Percentiles rank a stretch among this genome's conserved stretches.
Evolutionary conservation across 35 echinoderm and acorn worm genomes (phyloP).

Genomic region (Apostichopus japonicus): DNA sequence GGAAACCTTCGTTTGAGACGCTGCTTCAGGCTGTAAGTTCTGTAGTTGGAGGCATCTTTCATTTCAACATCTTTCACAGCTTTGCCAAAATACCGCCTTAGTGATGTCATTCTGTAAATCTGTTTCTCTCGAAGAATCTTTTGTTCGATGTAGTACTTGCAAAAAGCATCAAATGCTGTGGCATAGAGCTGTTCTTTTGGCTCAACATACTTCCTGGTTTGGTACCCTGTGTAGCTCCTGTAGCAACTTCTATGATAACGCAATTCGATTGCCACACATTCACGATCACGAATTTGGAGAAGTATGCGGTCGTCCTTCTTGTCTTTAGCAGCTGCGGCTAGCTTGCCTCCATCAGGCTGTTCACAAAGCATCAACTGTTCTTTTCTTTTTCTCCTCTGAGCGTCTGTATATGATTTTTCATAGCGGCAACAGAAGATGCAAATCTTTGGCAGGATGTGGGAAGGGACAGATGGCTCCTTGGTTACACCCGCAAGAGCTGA

Average conservation of each 20-base stretch:
- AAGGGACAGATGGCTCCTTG: too few relatives aligned
- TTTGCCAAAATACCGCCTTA: slow-evolving; percentile 37
- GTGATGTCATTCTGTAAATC: not conserved
- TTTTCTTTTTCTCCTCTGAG: too few relatives aligned
- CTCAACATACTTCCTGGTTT: not conserved
- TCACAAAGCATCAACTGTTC: not conserved
- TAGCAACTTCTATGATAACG: slow-evolving; percentile 44
- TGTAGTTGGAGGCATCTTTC: slow-evolving; percentile 18
- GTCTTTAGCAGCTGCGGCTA: not conserved
- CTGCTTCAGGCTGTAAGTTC: slow-evolving; percentile 14
- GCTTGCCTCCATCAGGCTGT: slow-evolving; percentile 16
- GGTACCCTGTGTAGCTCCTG: slow-evolving; percentile 39
- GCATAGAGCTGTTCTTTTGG: slow-evolving; percentile 6
- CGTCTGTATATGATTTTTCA: too few relatives aligned
- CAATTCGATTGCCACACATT: slow-evolving; percentile 63
- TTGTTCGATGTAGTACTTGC: slow-evolving; percentile 18
- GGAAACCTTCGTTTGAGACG: not conserved
- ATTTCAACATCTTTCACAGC: slow-evolving; percentile 22
- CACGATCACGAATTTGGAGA: slow-evolving; percentile 12
- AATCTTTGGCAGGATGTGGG: too few relatives aligned
- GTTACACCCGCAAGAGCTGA: too few relatives aligned
- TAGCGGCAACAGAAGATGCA: too few relatives aligned
- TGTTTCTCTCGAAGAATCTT: slow-evolving; percentile 24
- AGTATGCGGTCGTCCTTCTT: slow-evolving; percentile 1
- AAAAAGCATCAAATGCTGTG: slow-evolving; percentile 14